Evolutionary conservation across 2,113 vertebrate genomes (phyloP), one percentile per base, ranked within the genome.

Genomic region (Genyomyrus donnyi): DNA sequence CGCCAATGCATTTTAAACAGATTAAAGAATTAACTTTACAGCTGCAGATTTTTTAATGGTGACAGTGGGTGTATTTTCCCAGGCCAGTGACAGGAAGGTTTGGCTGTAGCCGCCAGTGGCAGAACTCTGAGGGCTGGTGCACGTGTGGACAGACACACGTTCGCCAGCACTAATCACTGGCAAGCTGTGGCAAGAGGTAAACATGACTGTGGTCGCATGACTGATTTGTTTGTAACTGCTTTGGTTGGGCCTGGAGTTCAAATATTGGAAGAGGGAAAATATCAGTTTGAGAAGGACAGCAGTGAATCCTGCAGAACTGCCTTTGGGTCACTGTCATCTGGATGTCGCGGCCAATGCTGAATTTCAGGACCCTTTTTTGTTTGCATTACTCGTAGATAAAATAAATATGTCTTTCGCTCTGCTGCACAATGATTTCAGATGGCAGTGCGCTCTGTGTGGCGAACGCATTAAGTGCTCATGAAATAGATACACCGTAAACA

Each of bases 1-100:
- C 17, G 19, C n/a, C 53, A 83, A 3, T 89, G 31, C 74, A 84
- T 83, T 52, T 89, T 84, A 89, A 89, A 31, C 50, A 84, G 74
- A 17, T 48, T 35, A 52, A 42, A 84, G 3, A 39, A 42, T 42
- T 62, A 1, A 42, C 31, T 83, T 39, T 84, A 52, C 49, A 56
- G 17, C 48, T n/a, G 70, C 50, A 42, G 49, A 10, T 77, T 17
- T 77, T 66, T 74, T 88, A 9, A 10, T 5, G 5, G 13, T 13
- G 24, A 31, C 62, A 35, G 15, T 13, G 74, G 10, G 27, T 56
- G 4, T 80, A 19, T 42, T 80, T 42, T 39, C 35, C 74, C 35
- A 80, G 74, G 10, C 15, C 74, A 35, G 31, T 77, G 35, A 19
- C 74, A 42, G 74, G 74, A 77, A 39, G 74, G 74, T 80, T 74